Base-by-base conservation (phyloP, 2,113 vertebrate genomes). In the Phyllostomus hastatus region DNA sequence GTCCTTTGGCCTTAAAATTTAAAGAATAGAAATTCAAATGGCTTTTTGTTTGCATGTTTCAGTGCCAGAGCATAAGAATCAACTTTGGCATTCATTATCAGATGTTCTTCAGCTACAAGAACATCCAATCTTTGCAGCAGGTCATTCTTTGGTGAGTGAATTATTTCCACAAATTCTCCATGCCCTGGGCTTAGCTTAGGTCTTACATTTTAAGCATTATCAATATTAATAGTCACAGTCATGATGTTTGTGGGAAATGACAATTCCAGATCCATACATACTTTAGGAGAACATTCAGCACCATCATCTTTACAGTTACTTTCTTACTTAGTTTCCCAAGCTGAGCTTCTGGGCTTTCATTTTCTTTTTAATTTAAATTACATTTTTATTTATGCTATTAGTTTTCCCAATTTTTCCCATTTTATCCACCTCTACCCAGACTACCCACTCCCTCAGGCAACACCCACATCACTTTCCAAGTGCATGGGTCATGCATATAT, bases 291-390 rank as follows among this genome's bases (percentile, higher is more conserved):
- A 97, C 99, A 98, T 95, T 99, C 99, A 16, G 99, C 85, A 4
- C 99, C 98, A 90, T 99, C 99, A 38, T 99, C 99, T 97, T 98
- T 99, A 97, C 99, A 99, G 3, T 99, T 99, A 0, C 99, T 99
- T 97, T 99, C 99, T 97, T 99, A 99, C 96, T 99, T 99, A 83
- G 99, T 95, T 94, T 99, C 99, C 93, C 99, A 98, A 97, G 99
- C 88, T 0, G 99, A 99, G 8, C 97, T 96, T 99, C 99, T 2
- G 98, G 98, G 10, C 96, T 99, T 97, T 31, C 61, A 31, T 31
- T 31, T 64, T 64, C 59, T 64, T 64, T 31, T 31, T 64, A 64
- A 31, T 64, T 64, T 64, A 28, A 64, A 64, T 64, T 64, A 64
- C 14, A 64, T 64, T 64, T 10, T 64, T 5, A 31, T 64, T 64